phyloP scores from a whole-genome alignment of 2,113 vertebrate species.

The Oncorhynchus gorbuscha region DNA sequence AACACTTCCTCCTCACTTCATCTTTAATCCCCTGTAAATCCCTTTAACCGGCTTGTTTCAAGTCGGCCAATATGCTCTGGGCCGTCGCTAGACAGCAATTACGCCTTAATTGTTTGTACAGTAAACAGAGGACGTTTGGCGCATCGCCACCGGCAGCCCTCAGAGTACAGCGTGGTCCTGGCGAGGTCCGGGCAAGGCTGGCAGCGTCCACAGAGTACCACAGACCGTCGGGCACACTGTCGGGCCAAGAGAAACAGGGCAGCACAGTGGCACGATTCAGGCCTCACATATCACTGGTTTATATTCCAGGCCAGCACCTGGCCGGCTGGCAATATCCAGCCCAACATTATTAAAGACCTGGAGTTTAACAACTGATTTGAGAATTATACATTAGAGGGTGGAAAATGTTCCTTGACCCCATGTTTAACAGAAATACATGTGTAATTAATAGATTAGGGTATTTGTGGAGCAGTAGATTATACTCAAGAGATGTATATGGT shows the following conservation, averaged over 20 bases:
- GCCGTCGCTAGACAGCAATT: constrained; percentile 17
- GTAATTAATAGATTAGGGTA: no score
- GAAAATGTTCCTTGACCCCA: no score
- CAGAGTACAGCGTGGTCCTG: not conserved
- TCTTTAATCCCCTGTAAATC: constrained; percentile 27
- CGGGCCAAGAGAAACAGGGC: constrained; percentile 49
- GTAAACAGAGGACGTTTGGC: constrained; percentile 31
- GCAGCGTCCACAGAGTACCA: constrained; percentile 18
- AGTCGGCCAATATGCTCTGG: constrained; percentile 3
- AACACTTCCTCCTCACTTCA: constrained; percentile 18
- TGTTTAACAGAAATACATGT: no score
- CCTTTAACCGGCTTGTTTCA: not conserved
- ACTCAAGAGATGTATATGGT: no score
- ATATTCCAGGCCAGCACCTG: constrained; percentile 24
- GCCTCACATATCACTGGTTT: constrained; percentile 3
- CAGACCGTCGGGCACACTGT: not conserved
- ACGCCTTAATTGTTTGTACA: constrained; percentile 42
- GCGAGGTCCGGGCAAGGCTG: not conserved
- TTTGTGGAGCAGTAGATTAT: no score
- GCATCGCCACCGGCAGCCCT: not conserved
- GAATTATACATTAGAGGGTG: not conserved
- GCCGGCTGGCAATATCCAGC: not conserved
- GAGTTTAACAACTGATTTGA: constrained; percentile 34
- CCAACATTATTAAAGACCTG: no score
- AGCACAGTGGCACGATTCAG: constrained; percentile 45